phyloP scores from a whole-genome alignment of 2,888 invertebrate genomes.

The Harpalus rubripes region DNA sequence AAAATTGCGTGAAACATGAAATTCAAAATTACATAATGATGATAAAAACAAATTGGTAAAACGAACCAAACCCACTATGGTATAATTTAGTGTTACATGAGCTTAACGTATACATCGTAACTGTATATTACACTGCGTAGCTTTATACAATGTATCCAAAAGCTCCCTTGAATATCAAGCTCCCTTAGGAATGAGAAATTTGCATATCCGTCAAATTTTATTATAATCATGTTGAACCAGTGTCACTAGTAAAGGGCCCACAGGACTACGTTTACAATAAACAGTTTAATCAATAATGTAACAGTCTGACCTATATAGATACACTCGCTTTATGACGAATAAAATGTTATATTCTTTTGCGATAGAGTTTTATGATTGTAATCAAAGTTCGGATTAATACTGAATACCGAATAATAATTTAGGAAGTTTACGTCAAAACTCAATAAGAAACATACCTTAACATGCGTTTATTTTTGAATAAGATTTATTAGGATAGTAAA shows the following conservation, averaged over 20 bases:
- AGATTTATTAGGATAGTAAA: constrained; percentile 19
- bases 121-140: neutral
- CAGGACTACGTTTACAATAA: constrained; percentile 43
- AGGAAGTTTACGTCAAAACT: constrained; percentile 2
- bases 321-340: constrained; percentile 18
- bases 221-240: constrained; percentile 41
- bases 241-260: constrained; percentile 27
- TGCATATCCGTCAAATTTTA: constrained; percentile 60
- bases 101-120: neutral
- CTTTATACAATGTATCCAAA: constrained; percentile 7
- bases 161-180: neutral
- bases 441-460: constrained; percentile 3
- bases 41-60: constrained; percentile 11
- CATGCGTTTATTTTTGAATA: constrained; percentile 23
- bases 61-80: neutral
- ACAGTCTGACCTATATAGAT: constrained; percentile 44
- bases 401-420: constrained; percentile 30
- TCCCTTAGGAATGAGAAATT: constrained; percentile 35
- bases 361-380: constrained; percentile 23
- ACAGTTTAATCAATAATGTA: constrained; percentile 47
- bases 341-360: constrained; percentile 31
- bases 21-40: neutral
- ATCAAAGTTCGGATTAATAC: constrained; percentile 30
- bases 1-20: neutral
- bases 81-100: neutral